Percentiles rank a stretch among this genome's conserved stretches.
These are phyloP conservation scores for Bujurquina vittata DNA, from an alignment of 2,113 vertebrate genomes.

Conservation along the genomic window DNA sequence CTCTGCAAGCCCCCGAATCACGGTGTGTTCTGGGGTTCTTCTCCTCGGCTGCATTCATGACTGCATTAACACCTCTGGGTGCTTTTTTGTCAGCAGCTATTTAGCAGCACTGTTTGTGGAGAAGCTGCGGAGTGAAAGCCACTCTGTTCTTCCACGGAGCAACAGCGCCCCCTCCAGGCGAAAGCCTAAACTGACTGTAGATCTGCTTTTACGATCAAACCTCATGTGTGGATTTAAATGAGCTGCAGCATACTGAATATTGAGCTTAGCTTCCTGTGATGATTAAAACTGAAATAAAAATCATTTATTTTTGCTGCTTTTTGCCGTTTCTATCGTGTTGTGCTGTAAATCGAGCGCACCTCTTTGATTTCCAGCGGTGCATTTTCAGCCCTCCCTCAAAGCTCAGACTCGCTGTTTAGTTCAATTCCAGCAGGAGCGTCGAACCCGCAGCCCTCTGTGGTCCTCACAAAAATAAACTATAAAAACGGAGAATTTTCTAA, in stretches of 20 bases:
- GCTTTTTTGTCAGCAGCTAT: too few relatives aligned
- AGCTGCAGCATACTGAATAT: background rate
- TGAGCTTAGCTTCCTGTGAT: background rate
- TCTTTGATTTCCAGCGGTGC: background rate
- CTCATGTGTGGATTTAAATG: background rate
- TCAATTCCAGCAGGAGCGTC: background rate
- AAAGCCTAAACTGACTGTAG: too few relatives aligned
- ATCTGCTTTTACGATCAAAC: background rate
- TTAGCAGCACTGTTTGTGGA: too few relatives aligned
- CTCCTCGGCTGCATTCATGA: too few relatives aligned
- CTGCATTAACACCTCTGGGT: too few relatives aligned
- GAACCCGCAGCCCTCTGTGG: background rate
- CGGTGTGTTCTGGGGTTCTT: too few relatives aligned
- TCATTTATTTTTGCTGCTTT: accelerated
- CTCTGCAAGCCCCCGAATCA: too few relatives aligned
- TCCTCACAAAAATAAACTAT: background rate
- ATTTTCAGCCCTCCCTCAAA: accelerated
- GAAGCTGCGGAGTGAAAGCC: background rate
- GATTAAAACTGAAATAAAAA: background rate
- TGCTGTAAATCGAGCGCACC: background rate
- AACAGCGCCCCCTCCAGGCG: background rate
- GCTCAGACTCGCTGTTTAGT: background rate
- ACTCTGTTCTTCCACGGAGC: background rate
- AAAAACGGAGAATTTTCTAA: too few relatives aligned
- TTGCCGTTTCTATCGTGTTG: accelerated